Percentiles rank a stretch among this genome's conserved stretches.
Conservation (phyloP, 2,888 invertebrate species). For the Plebejus argus region DNA sequence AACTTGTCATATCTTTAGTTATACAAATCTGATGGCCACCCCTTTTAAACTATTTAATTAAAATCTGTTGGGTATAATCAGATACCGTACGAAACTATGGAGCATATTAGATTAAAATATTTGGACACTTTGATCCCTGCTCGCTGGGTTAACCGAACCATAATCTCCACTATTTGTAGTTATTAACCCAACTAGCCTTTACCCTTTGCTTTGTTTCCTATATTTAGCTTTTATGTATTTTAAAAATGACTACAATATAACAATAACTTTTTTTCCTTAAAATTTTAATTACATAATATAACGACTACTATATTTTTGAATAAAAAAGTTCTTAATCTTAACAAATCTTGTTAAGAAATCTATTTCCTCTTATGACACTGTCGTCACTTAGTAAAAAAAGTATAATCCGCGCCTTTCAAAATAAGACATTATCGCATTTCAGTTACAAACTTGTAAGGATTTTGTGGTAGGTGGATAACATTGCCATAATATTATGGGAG, state of each 20-base stretch:
- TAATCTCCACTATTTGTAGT: conserved; percentile 13
- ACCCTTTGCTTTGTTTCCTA: not conserved
- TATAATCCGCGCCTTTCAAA: no score
- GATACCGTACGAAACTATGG: conserved; percentile 52
- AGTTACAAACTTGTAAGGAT: not conserved
- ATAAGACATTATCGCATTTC: no score
- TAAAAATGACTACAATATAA: not conserved
- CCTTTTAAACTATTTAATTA: conserved; percentile 65
- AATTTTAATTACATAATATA: no score
- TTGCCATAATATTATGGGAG: not conserved
- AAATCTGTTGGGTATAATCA: conserved; percentile 66
- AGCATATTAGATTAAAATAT: conserved; percentile 39
- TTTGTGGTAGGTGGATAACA: not conserved
- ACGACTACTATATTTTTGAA: no score
- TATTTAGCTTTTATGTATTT: not conserved
- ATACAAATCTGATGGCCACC: conserved; percentile 41
- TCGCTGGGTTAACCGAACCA: conserved; percentile 19
- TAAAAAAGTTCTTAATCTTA: no score
- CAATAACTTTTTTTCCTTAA: no score
- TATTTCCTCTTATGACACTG: no score
- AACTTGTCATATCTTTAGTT: not conserved
- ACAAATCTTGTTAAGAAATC: no score
- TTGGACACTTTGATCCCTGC: conserved; percentile 31
- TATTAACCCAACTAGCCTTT: conserved; percentile 3
- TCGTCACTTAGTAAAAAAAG: no score